Base-by-base conservation (phyloP, 2,888 invertebrate genomes). In the Glaucopsyche alexis region DNA sequence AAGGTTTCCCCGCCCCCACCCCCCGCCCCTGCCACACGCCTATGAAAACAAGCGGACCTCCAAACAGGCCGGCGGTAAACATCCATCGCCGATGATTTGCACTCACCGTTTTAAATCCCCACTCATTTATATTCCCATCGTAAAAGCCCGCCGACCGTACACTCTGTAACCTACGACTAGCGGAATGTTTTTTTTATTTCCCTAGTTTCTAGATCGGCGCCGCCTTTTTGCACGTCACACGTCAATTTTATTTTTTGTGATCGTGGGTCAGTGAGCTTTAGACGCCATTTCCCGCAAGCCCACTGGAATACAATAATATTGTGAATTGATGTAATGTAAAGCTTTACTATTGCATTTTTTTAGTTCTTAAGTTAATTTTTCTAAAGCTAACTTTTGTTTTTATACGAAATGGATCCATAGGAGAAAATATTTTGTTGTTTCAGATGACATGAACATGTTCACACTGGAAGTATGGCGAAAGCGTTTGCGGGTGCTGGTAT, bases 401-500 rank as follows among this genome's bases (percentile, higher is more conserved):
- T 14, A 7, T 50, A 7, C 7, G 0, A 52, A 29, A 0, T 19
- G 38, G 11, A 64, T 14, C 40, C 14, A 74, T 19, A 19, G n/a
- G 47, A 38, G 13, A 1, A 13, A 70, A n/a, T n/a, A n/a, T 11
- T 74, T 16, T 45, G 2, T 86, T 87, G 85, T 90, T 90, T 0
- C 86, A 91, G 91, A 82, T 83, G 80, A 90, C 84, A 91, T 88
- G 88, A 82, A 79, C 76, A 78, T 79, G 70, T 74, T 75, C 71
- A 80, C 72, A 74, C 77, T 79, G 72, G 82, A 82, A 84, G 78
- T 78, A 89, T 88, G 89, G 88, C 84, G 78, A 75, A 79, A 79
- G 77, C 80, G 80, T 84, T 85, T 80, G 77, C 79, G 75, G 65
- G 76, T 69, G 75, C 84, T 90, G 89, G 90, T 81, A 87, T 91